Percentiles rank a stretch among this genome's conserved stretches.
Evolutionary conservation across 2,797 vertebrate species (phyloP).

Genomic region (Malurus splendens): DNA sequence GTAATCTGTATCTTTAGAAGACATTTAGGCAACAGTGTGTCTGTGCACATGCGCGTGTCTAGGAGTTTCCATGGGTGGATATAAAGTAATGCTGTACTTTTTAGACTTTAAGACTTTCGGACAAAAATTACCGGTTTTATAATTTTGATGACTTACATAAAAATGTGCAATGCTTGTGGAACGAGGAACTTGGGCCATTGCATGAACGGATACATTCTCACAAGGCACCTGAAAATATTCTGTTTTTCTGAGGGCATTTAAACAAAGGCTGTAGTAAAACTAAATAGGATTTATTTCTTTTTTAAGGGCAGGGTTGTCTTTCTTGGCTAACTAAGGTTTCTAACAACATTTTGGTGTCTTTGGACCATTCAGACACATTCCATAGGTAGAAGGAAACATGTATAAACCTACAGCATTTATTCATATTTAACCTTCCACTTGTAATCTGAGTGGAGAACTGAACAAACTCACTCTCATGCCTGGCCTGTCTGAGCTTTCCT

Average conservation of each 20-base stretch:
- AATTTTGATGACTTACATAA: conserved; percentile 30
- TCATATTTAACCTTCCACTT: conserved; percentile 33
- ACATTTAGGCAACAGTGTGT: conserved; percentile 51
- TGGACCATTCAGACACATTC: conserved; percentile 33
- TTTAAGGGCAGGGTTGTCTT: not conserved
- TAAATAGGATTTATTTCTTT: not conserved
- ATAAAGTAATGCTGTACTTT: conserved; percentile 49
- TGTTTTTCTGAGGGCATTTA: conserved; percentile 9
- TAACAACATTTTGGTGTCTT: conserved; percentile 34
- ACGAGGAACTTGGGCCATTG: conserved; percentile 27
- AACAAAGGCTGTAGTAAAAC: not conserved
- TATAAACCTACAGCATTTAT: conserved; percentile 45
- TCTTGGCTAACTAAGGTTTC: conserved; percentile 26
- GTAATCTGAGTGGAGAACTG: not conserved
- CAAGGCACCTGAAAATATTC: not conserved
- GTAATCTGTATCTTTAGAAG: conserved; percentile 67
- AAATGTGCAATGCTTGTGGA: conserved; percentile 39
- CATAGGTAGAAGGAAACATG: conserved; percentile 35
- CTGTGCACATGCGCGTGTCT: not conserved
- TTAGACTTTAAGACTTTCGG: conserved; percentile 35
- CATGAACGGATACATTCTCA: conserved; percentile 29
- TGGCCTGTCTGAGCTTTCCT: not conserved
- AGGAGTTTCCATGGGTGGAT: conserved; percentile 20
- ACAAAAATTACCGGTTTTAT: conserved; percentile 34
- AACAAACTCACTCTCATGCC: not conserved